Evolutionary conservation across 2,113 vertebrate genomes (phyloP), one percentile per base, ranked within the genome.

Genomic region (Gopherus flavomarginatus): DNA sequence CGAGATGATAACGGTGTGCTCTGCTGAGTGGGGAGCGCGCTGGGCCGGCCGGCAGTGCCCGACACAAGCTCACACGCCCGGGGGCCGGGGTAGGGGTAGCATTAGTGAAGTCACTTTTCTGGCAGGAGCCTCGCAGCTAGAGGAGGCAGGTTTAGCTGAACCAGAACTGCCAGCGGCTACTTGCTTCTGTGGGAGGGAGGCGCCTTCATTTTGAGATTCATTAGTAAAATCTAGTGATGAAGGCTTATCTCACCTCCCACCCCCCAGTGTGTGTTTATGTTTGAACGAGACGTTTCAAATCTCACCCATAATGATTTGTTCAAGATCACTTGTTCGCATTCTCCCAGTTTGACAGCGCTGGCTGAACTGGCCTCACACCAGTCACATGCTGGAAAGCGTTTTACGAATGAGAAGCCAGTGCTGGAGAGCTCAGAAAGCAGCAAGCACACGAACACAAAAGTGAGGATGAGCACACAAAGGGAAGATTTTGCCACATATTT

Each of bases 1-100:
- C 31, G 8, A 14, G 57, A n/a, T 44, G 89, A 86, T 91, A 91
- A 91, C 89, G 89, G 89, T 49, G 89, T 87, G 49, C 65, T 24
- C 79, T 53, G 47, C 24, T 62, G 62, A 69, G 62, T 4, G 49
- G 53, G 47, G 89, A 86, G 42, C 26, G 82, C 44, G 52, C 72
- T 29, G 27, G 57, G 27, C 54, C 4, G 54, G 54, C 22, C 24
- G 24, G 35, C 81, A 2, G 5, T 53, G 52, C 12, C 29, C 6
- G 7, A 29, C 4, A 2, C 29, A n/a, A 27, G 42, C 53, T 4
- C 27, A 3, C 5, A 5, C 26, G 5, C 3, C 11, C 35, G 21
- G 69, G 5, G 11, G 17, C 11, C 17, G 29, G 38, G 8, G 44
- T 7, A 8, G 29, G 29, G 10, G 1, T 24, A 3, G 22, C 11